These are phyloP conservation scores for Phalacrocorax brasilianus DNA, from an alignment of 2,113 vertebrate genomes.

Conservation along the genomic window DNA sequence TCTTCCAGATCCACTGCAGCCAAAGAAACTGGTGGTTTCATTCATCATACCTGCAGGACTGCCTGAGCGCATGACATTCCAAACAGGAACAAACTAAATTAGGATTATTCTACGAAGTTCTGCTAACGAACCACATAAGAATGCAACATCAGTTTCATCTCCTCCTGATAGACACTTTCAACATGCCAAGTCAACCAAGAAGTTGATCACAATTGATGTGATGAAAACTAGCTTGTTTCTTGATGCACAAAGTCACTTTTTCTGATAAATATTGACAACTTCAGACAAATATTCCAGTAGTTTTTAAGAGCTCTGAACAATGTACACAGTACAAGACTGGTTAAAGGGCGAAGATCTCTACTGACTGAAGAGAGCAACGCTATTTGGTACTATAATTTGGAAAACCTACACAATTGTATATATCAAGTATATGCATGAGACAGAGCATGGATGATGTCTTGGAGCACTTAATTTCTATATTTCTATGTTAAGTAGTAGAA, in stretches of 20 bases:
- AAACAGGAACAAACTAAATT: neutral
- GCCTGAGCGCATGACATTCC: neutral
- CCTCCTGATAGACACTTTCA: neutral
- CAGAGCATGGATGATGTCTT: accelerated
- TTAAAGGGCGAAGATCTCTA: neutral
- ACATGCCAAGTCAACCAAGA: neutral
- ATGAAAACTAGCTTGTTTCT: neutral
- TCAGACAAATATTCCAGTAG: neutral
- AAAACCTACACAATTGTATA: neutral
- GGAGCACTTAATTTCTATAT: neutral
- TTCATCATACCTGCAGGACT: neutral
- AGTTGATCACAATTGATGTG: neutral
- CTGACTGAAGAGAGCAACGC: neutral
- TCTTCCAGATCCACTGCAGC: neutral
- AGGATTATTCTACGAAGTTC: neutral
- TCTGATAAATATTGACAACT: neutral
- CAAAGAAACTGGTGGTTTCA: neutral
- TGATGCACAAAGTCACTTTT: neutral
- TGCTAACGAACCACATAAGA: neutral
- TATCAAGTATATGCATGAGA: neutral
- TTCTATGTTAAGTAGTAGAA: neutral
- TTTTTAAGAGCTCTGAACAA: neutral
- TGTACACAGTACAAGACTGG: neutral
- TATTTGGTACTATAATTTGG: neutral
- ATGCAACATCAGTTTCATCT: neutral